Evolutionary conservation across 2,888 invertebrate genomes (phyloP).

Genomic region (Trypoxylon attenuatum): DNA sequence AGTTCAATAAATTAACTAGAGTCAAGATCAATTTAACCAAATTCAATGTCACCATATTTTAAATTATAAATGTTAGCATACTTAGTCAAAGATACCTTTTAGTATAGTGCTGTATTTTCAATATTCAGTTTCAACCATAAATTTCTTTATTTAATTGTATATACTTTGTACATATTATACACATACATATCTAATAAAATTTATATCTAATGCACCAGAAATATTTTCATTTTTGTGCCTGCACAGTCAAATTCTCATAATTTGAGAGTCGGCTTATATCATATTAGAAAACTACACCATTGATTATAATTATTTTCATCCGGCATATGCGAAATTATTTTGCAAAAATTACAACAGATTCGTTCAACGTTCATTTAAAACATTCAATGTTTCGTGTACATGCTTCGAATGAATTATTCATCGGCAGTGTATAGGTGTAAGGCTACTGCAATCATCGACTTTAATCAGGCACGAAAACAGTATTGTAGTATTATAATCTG

Average conservation of each 20-base stretch:
- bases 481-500: not conserved
- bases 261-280: conserved; percentile 3
- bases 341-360: no score
- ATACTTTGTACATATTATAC: conserved; percentile 53
- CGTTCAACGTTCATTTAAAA: no score
- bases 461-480: conserved; percentile 1
- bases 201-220: conserved; percentile 23
- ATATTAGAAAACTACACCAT: not conserved
- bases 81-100: no score
- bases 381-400: not conserved
- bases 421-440: conserved; percentile 6
- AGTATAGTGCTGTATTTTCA: no score
- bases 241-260: conserved; percentile 8
- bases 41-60: no score
- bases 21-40: no score
- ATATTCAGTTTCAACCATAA: conserved; percentile 35
- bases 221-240: conserved; percentile 23
- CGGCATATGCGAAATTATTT: not conserved
- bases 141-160: conserved; percentile 61
- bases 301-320: not conserved
- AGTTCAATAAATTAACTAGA: conserved; percentile 19
- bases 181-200: conserved; percentile 51
- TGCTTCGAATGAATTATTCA: conserved; percentile 3
- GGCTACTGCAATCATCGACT: not conserved
- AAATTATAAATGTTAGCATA: no score